Percentiles rank a stretch among this genome's conserved stretches.
phyloP scores from a whole-genome alignment of 2,888 invertebrate genomes.

The Ypsolopha scabrella region DNA sequence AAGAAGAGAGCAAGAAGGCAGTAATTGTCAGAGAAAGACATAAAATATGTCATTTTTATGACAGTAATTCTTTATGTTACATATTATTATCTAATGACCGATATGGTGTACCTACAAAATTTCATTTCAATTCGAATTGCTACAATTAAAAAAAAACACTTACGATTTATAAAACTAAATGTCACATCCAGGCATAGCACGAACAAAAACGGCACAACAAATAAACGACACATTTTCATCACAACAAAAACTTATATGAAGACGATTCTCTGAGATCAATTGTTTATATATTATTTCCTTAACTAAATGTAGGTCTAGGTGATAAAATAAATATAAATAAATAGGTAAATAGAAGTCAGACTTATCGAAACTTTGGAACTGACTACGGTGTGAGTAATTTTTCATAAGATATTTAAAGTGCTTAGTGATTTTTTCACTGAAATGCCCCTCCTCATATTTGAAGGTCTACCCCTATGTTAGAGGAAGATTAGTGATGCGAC shows the following conservation, averaged over 20 bases:
- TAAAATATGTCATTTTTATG: too few species aligned
- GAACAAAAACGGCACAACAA: conserved; percentile 21
- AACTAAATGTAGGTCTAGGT: conserved; percentile 28
- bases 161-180: conserved; percentile 50
- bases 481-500: conserved; percentile 26
- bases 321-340: conserved; percentile 15
- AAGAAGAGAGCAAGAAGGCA: too few species aligned
- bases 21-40: too few species aligned
- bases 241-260: conserved; percentile 18
- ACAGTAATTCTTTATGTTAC: too few species aligned
- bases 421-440: conserved; percentile 50
- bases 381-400: conserved; percentile 40
- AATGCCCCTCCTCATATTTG: conserved; percentile 43
- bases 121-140: too few species aligned
- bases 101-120: too few species aligned
- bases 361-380: conserved; percentile 31
- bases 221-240: conserved; percentile 38
- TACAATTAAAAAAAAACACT: too few species aligned
- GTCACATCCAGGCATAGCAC: conserved; percentile 27
- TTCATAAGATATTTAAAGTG: conserved; percentile 60
- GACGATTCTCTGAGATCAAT: conserved; percentile 14
- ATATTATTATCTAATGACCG: too few species aligned
- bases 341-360: conserved; percentile 5
- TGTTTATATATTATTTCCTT: conserved; percentile 25
- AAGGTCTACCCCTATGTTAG: conserved; percentile 64